Evolutionary conservation across 1,140 invertebrate species (phyloP), one percentile per base, ranked within the genome.

Genomic region (Ganaspis sp.): DNA sequence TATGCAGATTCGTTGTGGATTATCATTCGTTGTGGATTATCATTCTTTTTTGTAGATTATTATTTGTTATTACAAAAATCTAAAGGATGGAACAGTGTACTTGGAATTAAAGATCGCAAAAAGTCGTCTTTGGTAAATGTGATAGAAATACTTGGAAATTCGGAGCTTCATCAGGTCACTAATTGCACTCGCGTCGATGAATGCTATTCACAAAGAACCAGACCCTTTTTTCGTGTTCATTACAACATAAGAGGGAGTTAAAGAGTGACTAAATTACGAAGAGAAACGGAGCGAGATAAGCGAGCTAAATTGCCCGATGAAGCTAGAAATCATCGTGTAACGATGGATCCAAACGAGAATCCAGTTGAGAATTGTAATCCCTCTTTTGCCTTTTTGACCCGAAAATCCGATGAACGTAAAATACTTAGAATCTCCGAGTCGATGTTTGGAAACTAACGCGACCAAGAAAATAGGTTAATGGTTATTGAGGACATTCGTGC

Each of bases 331-430:
- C 58, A 64, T 64, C 23, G 58, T 64, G 58, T 64, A 64, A 64
- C 58, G 26, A 64, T 64, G 58, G 23, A 64, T 64, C 26, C 58
- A 21, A 64, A 64, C 26, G 58, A 64, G 58, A 29, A 64, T 64
- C 11, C 58, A 64, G 58, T 26, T 64, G 58, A 64, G 26, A 64
- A 64, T 64, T 64, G 58, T 64, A 64, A 64, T 64, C 58, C 29
- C 53, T 54, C 58, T 64, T 64, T 26, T 64, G 58, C 58, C 58
- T 64, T 64, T 64, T 64, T 64, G 58, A 64, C 58, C 58, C 58
- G 23, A 21, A 64, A 64, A 64, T 64, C 58, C 26, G 23, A 64
- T 64, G 58, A 64, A 29, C 58, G 58, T 64, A 64, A 64, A 64
- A 64, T 64, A 21, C 15, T 26, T 29, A 64, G 58, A 64, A 64